Percentiles rank a stretch among this genome's conserved stretches.
These are phyloP conservation scores for Metaphire vulgaris DNA, from an alignment of 1,140 invertebrate genomes.

Conservation along the genomic window DNA sequence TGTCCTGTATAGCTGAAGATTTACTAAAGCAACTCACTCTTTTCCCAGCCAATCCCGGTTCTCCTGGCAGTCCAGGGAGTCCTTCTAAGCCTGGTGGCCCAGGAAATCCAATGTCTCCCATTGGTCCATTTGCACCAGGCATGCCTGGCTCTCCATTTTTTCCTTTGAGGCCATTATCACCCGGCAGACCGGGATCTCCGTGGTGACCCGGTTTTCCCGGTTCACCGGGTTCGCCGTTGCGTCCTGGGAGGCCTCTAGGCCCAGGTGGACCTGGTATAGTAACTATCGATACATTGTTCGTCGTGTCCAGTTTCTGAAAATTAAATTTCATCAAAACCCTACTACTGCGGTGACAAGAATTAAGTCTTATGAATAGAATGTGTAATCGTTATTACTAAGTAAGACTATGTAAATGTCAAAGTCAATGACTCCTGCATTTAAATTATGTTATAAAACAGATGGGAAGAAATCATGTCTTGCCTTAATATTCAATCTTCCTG, in stretches of 20 bases:
- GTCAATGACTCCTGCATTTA: not conserved
- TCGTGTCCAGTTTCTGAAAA: not conserved
- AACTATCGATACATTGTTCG: not conserved
- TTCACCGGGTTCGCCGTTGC: constrained; percentile 28
- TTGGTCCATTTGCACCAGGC: constrained; percentile 30
- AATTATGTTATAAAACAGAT: not conserved
- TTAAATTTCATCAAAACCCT: not conserved
- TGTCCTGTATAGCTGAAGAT: too few relatives aligned
- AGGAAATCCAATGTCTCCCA: constrained; percentile 18
- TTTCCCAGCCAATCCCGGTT: constrained; percentile 30
- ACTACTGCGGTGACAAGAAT: too few relatives aligned
- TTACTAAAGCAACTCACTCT: constrained; percentile 30
- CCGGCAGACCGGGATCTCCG: constrained; percentile 31
- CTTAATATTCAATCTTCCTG: not conserved
- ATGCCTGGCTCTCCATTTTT: constrained; percentile 29
- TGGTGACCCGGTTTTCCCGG: constrained; percentile 28
- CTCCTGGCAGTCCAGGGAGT: constrained; percentile 28
- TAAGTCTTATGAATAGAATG: not conserved
- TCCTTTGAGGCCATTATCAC: constrained; percentile 31
- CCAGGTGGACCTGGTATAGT: not conserved
- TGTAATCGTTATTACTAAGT: not conserved
- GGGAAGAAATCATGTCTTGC: not conserved
- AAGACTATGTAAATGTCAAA: not conserved
- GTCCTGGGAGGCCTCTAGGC: constrained; percentile 26
- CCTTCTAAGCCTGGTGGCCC: constrained; percentile 24